Percentiles rank a stretch among this genome's conserved stretches.
Evolutionary conservation across 2,888 invertebrate genomes (phyloP).

Genomic region (Oscheius sp.): DNA sequence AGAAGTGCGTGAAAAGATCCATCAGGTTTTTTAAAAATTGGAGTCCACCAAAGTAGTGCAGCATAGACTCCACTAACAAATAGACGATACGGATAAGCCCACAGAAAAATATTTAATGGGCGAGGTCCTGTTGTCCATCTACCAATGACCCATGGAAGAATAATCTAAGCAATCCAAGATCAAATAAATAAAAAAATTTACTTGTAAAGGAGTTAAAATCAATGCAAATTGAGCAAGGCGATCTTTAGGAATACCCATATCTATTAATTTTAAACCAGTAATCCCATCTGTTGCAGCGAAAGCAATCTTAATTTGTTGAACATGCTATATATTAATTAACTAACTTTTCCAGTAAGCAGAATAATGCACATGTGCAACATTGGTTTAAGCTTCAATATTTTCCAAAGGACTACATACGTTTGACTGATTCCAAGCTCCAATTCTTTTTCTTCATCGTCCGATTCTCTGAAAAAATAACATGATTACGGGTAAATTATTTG

Average conservation of each 20-base stretch:
- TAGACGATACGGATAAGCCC: slow-evolving; percentile 80
- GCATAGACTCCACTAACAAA: slow-evolving; percentile 78
- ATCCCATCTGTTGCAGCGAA: slow-evolving; percentile 95
- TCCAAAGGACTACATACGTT: slow-evolving; percentile 84
- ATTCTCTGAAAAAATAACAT: slow-evolving; percentile 14
- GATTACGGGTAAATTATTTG: background rate
- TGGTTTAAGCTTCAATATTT: slow-evolving; percentile 84
- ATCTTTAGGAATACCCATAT: slow-evolving; percentile 94
- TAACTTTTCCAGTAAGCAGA: slow-evolving; percentile 87
- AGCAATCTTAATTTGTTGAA: slow-evolving; percentile 78
- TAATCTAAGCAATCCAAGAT: slow-evolving; percentile 75
- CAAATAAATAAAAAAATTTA: slow-evolving; percentile 4
- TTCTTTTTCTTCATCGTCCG: slow-evolving; percentile 74
- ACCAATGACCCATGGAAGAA: slow-evolving; percentile 86
- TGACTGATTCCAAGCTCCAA: slow-evolving; percentile 75
- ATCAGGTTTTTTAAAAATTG: slow-evolving; percentile 78
- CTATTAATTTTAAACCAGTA: slow-evolving; percentile 91
- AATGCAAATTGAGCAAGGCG: slow-evolving; percentile 89
- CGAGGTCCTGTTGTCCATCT: slow-evolving; percentile 85
- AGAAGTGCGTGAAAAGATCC: slow-evolving; percentile 73
- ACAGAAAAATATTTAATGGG: slow-evolving; percentile 87
- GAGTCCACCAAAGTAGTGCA: slow-evolving; percentile 85
- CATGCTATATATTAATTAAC: background rate
- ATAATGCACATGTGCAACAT: slow-evolving; percentile 83
- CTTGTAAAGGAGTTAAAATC: slow-evolving; percentile 90